phyloP scores from a whole-genome alignment of 2,113 vertebrate species.

The Corydoras sp. region DNA sequence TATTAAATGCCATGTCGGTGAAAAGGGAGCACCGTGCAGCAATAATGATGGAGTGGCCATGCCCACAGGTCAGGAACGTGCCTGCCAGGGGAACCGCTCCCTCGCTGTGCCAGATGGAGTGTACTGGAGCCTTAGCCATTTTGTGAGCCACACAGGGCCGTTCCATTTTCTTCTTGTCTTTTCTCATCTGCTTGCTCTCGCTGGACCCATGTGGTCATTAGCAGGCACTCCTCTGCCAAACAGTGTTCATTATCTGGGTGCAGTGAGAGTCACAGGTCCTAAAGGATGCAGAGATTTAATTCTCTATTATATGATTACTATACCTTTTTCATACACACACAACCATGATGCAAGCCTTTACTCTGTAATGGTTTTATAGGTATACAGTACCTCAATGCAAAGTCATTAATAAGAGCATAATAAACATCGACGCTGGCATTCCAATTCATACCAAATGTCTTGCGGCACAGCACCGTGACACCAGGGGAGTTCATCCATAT shows the following conservation, averaged over 20 bases:
- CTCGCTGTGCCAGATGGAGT: conserved; percentile 45
- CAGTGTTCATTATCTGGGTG: conserved; percentile 19
- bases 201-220: conserved; percentile 39
- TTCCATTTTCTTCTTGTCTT: conserved; percentile 22
- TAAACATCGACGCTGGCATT: too few species aligned
- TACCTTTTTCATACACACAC: too few species aligned
- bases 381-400: too few species aligned
- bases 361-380: too few species aligned
- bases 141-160: conserved; percentile 34
- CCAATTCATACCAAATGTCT: too few species aligned
- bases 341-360: too few species aligned
- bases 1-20: conserved; percentile 43
- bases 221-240: conserved; percentile 38
- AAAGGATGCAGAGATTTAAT: neutral
- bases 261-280: conserved; percentile 8
- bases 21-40: conserved; percentile 33
- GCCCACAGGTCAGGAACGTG: conserved; percentile 34
- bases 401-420: too few species aligned
- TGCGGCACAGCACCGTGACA: too few species aligned
- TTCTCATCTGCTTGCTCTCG: conserved; percentile 38
- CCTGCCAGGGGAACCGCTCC: conserved; percentile 37
- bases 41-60: conserved; percentile 45
- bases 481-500: too few species aligned
- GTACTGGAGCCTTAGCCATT: conserved; percentile 39
- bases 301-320: neutral